Conservation (phyloP, 2,113 vertebrate species). For the Microtus pennsylvanicus region DNA sequence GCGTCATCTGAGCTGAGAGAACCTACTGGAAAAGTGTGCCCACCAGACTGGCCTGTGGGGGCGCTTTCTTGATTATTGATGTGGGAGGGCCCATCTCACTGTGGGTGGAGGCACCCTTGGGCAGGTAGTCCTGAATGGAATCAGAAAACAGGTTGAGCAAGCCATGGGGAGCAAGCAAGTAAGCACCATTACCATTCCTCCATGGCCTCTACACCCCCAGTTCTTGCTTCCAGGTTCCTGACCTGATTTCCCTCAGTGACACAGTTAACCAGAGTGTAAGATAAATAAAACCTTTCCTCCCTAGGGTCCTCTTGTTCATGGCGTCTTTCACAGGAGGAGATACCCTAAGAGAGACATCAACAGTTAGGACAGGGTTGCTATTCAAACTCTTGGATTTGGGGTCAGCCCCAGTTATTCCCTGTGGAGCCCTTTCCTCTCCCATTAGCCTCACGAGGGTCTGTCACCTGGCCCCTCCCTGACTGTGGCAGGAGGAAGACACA, state of each 20-base stretch:
- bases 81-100: not conserved
- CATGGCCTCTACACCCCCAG: not conserved
- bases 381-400: rapidly evolving
- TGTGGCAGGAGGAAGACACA: not conserved
- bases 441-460: rapidly evolving
- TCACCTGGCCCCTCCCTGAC: too few species aligned
- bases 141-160: not conserved
- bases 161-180: not conserved
- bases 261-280: not conserved
- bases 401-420: rapidly evolving
- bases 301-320: not conserved
- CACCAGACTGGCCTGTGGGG: not conserved
- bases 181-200: not conserved
- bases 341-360: not conserved
- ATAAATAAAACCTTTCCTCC: not conserved
- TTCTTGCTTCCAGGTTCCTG: not conserved
- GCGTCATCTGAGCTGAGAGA: not conserved
- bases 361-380: not conserved
- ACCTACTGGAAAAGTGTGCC: too few species aligned
- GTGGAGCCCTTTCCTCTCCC: not conserved
- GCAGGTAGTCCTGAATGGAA: not conserved
- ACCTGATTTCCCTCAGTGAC: not conserved
- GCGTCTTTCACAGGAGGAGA: not conserved
- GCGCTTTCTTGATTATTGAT: too few species aligned
- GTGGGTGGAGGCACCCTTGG: not conserved